These are phyloP conservation scores for Pegoplata infirma DNA, from an alignment of 2,888 invertebrate genomes.

Conservation along the genomic window DNA sequence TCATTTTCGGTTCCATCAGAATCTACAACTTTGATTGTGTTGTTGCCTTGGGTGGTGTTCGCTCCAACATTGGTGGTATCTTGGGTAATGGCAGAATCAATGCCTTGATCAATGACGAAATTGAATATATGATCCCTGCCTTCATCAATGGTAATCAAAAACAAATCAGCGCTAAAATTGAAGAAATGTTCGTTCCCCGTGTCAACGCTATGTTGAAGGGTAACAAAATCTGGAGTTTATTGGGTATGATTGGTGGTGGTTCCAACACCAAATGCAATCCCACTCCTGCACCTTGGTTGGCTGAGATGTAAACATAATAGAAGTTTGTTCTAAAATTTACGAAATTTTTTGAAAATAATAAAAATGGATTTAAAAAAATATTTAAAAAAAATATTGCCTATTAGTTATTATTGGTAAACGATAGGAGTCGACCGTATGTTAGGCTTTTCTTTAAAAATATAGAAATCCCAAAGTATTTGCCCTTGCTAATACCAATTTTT, in stretches of 20 bases:
- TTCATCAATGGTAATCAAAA: constrained; percentile 69
- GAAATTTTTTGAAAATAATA: neutral
- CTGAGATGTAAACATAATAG: neutral
- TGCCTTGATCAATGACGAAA: constrained; percentile 68
- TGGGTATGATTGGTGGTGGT: constrained; percentile 57
- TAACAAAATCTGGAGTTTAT: constrained; percentile 71
- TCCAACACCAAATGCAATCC: constrained; percentile 66
- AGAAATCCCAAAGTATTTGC: too few species aligned
- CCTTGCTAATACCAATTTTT: too few species aligned
- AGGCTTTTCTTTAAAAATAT: too few species aligned
- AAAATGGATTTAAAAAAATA: neutral
- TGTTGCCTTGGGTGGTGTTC: constrained; percentile 69
- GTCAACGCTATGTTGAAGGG: constrained; percentile 70
- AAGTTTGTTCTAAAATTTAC: too few species aligned
- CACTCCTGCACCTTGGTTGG: constrained; percentile 71
- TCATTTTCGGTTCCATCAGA: constrained; percentile 72
- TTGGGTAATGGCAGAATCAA: constrained; percentile 71
- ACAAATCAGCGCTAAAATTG: constrained; percentile 69
- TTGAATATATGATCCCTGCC: constrained; percentile 69
- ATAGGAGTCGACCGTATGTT: too few species aligned
- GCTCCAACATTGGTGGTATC: constrained; percentile 72
- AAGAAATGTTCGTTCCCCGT: constrained; percentile 68
- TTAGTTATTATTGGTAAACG: too few species aligned
- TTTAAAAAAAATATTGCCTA: neutral
- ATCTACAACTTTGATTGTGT: constrained; percentile 71